Conservation (phyloP, 2,797 vertebrate genomes). For the Spinus pinus region DNA sequence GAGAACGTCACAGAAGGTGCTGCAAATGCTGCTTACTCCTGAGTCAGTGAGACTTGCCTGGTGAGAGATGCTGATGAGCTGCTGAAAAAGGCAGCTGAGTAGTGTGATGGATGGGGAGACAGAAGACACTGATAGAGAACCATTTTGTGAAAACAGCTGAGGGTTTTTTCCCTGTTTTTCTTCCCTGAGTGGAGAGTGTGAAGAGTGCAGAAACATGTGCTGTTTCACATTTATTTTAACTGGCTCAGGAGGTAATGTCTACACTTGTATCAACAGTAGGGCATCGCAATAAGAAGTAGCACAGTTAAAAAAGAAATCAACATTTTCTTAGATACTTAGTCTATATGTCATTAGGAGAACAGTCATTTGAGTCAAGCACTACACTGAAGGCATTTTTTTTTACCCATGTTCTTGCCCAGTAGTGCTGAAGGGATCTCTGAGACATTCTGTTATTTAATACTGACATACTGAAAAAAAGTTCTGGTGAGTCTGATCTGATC, state of each 20-base stretch:
- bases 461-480: background rate
- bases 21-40: background rate
- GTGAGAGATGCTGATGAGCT: background rate
- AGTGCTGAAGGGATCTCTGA: background rate
- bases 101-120: rapidly evolving
- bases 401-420: background rate
- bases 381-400: background rate
- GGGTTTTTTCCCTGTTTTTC: rapidly evolving
- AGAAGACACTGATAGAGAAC: background rate
- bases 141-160: background rate
- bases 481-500: background rate
- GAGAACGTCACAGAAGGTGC: background rate
- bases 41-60: background rate
- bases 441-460: background rate
- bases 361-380: background rate
- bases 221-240: background rate
- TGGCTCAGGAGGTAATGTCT: background rate
- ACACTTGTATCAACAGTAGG: background rate
- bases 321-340: background rate
- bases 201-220: background rate
- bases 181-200: background rate
- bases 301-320: background rate
- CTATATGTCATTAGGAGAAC: background rate
- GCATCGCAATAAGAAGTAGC: background rate
- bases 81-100: background rate